Evolutionary conservation across 2,888 invertebrate species (phyloP).

Genomic region (Byasa hedistus): DNA sequence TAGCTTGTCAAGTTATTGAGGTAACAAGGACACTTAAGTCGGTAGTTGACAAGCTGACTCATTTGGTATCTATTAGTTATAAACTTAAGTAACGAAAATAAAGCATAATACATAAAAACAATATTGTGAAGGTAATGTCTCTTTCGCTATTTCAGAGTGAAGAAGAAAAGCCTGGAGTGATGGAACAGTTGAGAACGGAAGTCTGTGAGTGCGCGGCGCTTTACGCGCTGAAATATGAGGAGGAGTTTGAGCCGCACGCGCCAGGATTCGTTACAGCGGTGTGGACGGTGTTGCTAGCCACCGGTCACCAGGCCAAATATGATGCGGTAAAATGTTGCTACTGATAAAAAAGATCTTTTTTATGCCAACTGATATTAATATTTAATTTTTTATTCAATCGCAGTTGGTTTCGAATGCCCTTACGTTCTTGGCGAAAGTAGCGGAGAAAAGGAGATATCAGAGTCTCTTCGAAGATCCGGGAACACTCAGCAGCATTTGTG

Average conservation of each 20-base stretch:
- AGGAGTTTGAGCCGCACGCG: slow-evolving; percentile 95
- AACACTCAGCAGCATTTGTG: slow-evolving; percentile 94
- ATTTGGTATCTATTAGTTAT: too few species aligned
- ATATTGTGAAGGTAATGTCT: too few species aligned
- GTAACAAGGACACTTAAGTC: too few species aligned
- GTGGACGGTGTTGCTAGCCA: slow-evolving; percentile 93
- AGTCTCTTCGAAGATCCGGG: slow-evolving; percentile 92
- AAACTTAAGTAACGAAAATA: too few species aligned
- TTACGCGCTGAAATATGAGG: slow-evolving; percentile 98
- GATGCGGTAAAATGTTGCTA: slow-evolving; percentile 83
- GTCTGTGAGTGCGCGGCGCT: slow-evolving; percentile 97
- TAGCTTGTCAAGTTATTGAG: too few species aligned
- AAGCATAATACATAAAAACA: too few species aligned
- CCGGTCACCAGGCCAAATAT: slow-evolving; percentile 92
- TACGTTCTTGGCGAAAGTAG: slow-evolving; percentile 96
- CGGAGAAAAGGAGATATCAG: slow-evolving; percentile 93
- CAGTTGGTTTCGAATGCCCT: slow-evolving; percentile 97
- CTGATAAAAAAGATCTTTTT: too few species aligned
- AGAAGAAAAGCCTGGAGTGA: slow-evolving; percentile 91
- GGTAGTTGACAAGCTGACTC: too few species aligned
- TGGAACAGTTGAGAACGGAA: slow-evolving; percentile 96
- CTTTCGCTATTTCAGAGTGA: slow-evolving; percentile 79
- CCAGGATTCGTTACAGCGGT: slow-evolving; percentile 96
- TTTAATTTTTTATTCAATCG: slow-evolving; percentile 37
- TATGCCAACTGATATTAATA: too few species aligned